Evolutionary conservation across 2,113 vertebrate genomes (phyloP).

Genomic region (Poeciliopsis occidentalis): DNA sequence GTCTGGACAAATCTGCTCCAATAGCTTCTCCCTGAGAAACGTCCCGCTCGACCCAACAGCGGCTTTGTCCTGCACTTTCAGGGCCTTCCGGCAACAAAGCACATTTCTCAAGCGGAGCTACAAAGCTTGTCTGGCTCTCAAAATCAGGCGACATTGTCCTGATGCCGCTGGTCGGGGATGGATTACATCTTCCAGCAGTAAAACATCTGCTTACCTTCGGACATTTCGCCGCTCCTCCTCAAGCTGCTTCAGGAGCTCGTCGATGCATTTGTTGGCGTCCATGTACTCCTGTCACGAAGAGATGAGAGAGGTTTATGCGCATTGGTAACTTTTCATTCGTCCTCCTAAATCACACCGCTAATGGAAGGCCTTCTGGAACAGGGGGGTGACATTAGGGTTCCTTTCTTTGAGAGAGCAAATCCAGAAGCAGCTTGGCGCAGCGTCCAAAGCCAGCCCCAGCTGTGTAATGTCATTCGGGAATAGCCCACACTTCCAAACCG

Average conservation of each 20-base stretch:
- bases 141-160: slow-evolving; percentile 69
- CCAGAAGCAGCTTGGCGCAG: slow-evolving; percentile 70
- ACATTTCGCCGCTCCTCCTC: slow-evolving; percentile 88
- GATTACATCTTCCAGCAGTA: slow-evolving; percentile 40
- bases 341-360: slow-evolving; percentile 20
- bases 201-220: slow-evolving; percentile 84
- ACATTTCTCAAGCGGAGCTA: slow-evolving; percentile 61
- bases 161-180: slow-evolving; percentile 56
- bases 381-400: slow-evolving; percentile 47
- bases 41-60: slow-evolving; percentile 59
- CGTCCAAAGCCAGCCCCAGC: slow-evolving; percentile 56
- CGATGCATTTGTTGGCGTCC: slow-evolving; percentile 89
- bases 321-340: slow-evolving; percentile 6
- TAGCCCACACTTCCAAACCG: slow-evolving; percentile 49
- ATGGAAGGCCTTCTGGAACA: slow-evolving; percentile 24
- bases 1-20: slow-evolving; percentile 55
- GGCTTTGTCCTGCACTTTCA: slow-evolving; percentile 63
- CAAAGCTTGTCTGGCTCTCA: slow-evolving; percentile 65
- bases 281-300: slow-evolving; percentile 84
- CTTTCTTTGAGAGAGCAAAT: slow-evolving; percentile 45
- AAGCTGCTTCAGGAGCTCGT: slow-evolving; percentile 87
- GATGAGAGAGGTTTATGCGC: slow-evolving; percentile 24
- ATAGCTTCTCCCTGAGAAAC: slow-evolving; percentile 70
- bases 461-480: slow-evolving; percentile 73
- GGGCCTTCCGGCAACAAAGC: slow-evolving; percentile 56